phyloP scores from a whole-genome alignment of 2,797 vertebrate species.

The Carduelis carduelis region DNA sequence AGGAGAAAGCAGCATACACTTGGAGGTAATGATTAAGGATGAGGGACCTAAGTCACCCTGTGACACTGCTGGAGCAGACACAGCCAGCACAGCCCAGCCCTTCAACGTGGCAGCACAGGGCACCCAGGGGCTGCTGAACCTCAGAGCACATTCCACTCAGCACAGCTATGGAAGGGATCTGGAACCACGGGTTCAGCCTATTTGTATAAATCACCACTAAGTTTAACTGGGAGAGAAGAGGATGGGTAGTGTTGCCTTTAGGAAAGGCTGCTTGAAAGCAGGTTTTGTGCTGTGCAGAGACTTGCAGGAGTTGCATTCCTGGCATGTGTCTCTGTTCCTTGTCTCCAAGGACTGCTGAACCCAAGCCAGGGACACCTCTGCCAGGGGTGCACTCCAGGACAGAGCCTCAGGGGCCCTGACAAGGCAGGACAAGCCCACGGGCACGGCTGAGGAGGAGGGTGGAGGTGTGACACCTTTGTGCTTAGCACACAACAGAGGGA shows the following conservation, averaged over 20 bases:
- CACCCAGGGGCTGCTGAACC: neutral
- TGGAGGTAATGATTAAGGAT: accelerated
- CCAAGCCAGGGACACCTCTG: neutral
- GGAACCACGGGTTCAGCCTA: accelerated
- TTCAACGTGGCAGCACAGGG: accelerated
- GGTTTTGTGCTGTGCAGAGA: neutral
- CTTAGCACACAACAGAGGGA: neutral
- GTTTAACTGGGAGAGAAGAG: neutral
- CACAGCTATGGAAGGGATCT: neutral
- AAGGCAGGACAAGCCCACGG: neutral
- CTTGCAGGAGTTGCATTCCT: neutral
- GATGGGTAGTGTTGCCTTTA: neutral
- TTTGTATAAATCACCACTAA: neutral
- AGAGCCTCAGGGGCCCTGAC: accelerated
- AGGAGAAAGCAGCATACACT: neutral
- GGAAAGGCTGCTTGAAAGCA: neutral
- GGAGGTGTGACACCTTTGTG: accelerated
- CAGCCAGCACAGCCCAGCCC: neutral
- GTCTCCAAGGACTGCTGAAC: accelerated
- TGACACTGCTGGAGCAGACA: neutral
- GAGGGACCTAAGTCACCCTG: neutral
- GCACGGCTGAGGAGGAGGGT: neutral
- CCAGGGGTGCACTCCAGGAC: neutral
- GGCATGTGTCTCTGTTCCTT: neutral
- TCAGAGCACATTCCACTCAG: neutral